A percentile compares a stretch with the other conserved stretches of the same genome.
phyloP scores from a whole-genome alignment of 1,140 invertebrate genomes.

The Bursaphelenchus mucronatus region DNA sequence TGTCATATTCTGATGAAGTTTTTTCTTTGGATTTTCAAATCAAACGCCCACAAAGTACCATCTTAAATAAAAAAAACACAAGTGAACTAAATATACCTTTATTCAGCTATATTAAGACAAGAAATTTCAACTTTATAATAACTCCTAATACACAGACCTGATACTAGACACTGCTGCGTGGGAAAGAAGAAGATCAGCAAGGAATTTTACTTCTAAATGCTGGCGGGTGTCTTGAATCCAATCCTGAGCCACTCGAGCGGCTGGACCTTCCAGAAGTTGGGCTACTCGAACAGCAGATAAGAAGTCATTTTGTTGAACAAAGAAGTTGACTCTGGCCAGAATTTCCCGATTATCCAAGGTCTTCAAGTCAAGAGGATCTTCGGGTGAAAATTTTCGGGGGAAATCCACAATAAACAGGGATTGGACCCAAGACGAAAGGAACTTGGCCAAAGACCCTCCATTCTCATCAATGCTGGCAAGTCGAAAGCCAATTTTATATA shows the following conservation, averaged over 20 bases:
- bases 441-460: conserved; percentile 72
- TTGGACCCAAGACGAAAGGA: conserved; percentile 82
- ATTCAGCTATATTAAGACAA: no score
- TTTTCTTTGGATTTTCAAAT: no score
- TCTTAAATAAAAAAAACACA: no score
- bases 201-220: conserved; percentile 82
- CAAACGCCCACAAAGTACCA: no score
- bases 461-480: conserved; percentile 78
- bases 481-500: conserved; percentile 64
- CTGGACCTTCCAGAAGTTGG: conserved; percentile 79
- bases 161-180: conserved; percentile 68
- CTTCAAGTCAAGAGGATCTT: conserved; percentile 62
- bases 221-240: conserved; percentile 81
- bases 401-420: conserved; percentile 65
- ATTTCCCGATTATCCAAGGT: conserved; percentile 78
- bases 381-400: conserved; percentile 61
- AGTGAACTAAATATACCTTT: no score
- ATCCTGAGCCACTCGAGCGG: conserved; percentile 73
- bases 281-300: conserved; percentile 79
- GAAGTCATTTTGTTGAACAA: conserved; percentile 78
- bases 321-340: conserved; percentile 76
- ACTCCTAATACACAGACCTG: conserved; percentile 48
- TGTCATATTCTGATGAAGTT: no score
- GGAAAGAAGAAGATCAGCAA: conserved; percentile 77
- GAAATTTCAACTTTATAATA: neutral